phyloP scores from a whole-genome alignment of 2,888 invertebrate genomes.

The Microctonus aethiopoides region DNA sequence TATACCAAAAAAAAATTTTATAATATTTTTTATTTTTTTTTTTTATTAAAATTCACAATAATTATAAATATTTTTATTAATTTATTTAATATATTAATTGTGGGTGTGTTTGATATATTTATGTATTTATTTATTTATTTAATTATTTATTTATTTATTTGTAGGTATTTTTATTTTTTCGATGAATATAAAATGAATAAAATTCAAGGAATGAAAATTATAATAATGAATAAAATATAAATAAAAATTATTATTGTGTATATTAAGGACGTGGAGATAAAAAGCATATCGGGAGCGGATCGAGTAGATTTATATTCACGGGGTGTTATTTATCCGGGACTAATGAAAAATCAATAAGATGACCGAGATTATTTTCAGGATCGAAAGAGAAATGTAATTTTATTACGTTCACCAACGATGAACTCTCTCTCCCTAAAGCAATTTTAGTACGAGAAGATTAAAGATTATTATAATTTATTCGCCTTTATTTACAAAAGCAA shows the following conservation, averaged over 20 bases:
- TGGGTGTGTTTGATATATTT: too few species aligned
- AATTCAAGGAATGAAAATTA: background rate
- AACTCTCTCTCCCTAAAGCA: conserved; percentile 7
- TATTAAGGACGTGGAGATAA: background rate
- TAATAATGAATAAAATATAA: background rate
- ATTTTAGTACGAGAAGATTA: conserved; percentile 6
- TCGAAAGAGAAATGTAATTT: conserved; percentile 38
- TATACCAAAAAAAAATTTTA: too few species aligned
- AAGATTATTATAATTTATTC: too few species aligned
- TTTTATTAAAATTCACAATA: too few species aligned
- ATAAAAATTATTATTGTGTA: background rate
- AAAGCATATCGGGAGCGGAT: conserved; percentile 27
- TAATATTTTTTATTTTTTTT: background rate
- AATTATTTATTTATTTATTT: too few species aligned
- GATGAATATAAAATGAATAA: too few species aligned
- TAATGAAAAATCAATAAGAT: conserved; percentile 44
- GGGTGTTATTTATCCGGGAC: conserved; percentile 25
- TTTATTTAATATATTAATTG: background rate
- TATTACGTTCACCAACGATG: conserved; percentile 29
- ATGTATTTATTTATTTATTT: too few species aligned
- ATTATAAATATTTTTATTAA: too few species aligned
- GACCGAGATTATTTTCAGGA: conserved; percentile 24
- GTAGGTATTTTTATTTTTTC: too few species aligned
- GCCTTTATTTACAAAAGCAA: too few species aligned
- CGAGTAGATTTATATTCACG: conserved; percentile 20